Percentiles rank a stretch among this genome's conserved stretches.
phyloP scores from a whole-genome alignment of 2,797 vertebrate species.

The Aselliscus stoliczkanus region DNA sequence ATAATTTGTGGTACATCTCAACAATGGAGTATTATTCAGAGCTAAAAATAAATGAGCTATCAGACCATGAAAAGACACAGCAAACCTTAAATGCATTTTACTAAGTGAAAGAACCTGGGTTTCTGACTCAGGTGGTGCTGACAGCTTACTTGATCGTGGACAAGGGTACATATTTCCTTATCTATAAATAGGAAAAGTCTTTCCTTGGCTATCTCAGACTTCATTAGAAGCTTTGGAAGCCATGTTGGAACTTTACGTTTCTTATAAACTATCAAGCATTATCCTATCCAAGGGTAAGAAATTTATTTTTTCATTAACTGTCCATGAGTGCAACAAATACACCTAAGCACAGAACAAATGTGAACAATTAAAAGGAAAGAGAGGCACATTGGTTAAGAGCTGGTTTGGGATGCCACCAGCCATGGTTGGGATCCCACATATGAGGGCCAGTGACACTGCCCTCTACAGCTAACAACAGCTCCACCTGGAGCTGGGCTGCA shows the following conservation, averaged over 20 bases:
- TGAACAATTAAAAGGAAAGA: neutral
- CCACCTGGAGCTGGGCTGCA: no score
- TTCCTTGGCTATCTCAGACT: neutral
- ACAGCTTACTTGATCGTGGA: neutral
- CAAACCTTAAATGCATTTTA: neutral
- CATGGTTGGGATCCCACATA: no score
- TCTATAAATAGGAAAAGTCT: neutral
- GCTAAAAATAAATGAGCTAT: neutral
- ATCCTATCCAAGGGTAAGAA: accelerated
- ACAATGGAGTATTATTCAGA: neutral
- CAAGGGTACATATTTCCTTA: neutral
- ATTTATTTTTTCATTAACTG: neutral
- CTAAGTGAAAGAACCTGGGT: neutral
- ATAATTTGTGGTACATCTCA: neutral
- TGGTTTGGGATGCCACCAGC: no score
- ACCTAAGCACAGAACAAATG: neutral
- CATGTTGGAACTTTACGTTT: neutral
- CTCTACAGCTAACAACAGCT: no score
- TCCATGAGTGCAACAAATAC: neutral
- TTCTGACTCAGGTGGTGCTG: neutral
- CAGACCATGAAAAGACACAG: neutral
- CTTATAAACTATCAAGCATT: neutral
- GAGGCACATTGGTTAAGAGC: no score
- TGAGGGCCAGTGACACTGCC: no score
- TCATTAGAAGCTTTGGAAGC: neutral